These are phyloP conservation scores for Alitta virens DNA, from an alignment of 2,888 invertebrate genomes.

Conservation along the genomic window DNA sequence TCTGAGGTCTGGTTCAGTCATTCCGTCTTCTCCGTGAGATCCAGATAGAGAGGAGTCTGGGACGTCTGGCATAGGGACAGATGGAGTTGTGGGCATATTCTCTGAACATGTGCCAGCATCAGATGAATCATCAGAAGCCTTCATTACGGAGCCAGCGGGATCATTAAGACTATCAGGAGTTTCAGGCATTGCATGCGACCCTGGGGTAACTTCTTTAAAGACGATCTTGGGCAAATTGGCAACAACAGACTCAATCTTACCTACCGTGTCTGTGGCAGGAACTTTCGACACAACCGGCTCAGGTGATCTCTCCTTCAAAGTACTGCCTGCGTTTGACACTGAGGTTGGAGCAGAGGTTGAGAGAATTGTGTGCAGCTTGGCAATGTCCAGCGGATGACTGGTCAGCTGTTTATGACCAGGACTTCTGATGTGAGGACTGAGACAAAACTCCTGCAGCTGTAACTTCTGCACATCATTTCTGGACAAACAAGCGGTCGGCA, in stretches of 20 bases:
- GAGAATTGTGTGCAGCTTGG: conserved; percentile 1
- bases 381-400: conserved; percentile 6
- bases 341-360: background rate
- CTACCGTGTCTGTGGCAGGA: conserved; percentile 35
- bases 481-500: background rate
- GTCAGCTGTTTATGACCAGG: conserved; percentile 20
- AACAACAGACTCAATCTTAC: conserved; percentile 42
- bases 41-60: no score
- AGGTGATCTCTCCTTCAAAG: background rate
- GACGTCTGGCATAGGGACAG: no score
- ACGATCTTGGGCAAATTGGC: conserved; percentile 28
- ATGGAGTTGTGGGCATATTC: background rate
- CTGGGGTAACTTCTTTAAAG: background rate
- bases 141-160: background rate
- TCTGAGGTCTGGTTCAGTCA: background rate
- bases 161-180: background rate
- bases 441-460: conserved; percentile 47
- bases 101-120: background rate
- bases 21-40: background rate
- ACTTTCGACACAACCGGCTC: background rate
- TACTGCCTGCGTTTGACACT: background rate
- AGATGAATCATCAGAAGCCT: background rate
- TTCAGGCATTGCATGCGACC: background rate
- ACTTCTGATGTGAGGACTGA: conserved; percentile 44
- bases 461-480: conserved; percentile 38